phyloP scores from a whole-genome alignment of 1,140 invertebrate genomes.

The Brachionus manjavacas region DNA sequence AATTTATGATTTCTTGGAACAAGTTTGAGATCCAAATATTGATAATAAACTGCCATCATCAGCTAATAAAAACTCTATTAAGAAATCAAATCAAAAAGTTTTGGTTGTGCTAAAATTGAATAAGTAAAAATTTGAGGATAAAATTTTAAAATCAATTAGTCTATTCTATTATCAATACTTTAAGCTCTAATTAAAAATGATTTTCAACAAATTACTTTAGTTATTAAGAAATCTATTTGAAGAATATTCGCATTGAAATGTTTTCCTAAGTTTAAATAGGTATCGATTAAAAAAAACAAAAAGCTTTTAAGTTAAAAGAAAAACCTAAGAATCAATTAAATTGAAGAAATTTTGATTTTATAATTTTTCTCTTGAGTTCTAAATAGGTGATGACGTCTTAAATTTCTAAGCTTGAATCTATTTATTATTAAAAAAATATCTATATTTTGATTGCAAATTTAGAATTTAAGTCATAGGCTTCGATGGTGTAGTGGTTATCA shows the following conservation, averaged over 20 bases:
- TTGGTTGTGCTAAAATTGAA: no score
- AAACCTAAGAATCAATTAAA: neutral
- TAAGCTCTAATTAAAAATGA: neutral
- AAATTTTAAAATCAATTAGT: no score
- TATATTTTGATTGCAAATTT: neutral
- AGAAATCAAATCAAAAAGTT: no score
- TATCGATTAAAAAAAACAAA: neutral
- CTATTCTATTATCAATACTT: neutral
- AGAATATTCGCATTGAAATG: neutral
- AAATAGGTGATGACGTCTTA: no score
- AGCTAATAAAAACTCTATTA: no score
- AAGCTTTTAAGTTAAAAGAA: neutral
- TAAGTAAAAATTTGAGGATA: no score
- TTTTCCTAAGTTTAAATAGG: neutral
- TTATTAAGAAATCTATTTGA: neutral
- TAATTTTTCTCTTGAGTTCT: neutral
- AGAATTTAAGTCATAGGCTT: neutral
- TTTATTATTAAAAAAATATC: neutral
- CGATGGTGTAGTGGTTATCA: constrained; percentile 55
- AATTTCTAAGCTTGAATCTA: neutral
- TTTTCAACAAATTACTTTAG: no score
- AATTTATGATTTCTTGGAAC: no score
- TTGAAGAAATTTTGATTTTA: neutral
- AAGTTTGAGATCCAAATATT: no score
- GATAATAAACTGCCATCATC: no score